A percentile compares a stretch with the other conserved stretches of the same genome.
Conservation (phyloP, 1,140 invertebrate species). For the Cotesia typhae region DNA sequence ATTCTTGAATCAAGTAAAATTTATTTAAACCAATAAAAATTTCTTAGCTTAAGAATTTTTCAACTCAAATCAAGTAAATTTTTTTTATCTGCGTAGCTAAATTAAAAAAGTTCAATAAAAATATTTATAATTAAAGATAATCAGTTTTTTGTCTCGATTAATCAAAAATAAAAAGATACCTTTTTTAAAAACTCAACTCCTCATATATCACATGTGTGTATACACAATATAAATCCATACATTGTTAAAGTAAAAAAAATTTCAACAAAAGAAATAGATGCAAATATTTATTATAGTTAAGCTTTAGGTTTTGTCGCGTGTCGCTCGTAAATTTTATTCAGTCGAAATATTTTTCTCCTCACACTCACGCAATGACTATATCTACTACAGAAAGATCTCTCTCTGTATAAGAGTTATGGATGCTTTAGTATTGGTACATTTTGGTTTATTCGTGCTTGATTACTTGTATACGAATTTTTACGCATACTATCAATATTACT, state of each 20-base stretch:
- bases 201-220: too few species aligned
- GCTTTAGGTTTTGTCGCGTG: constrained; percentile 34
- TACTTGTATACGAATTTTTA: constrained; percentile 16
- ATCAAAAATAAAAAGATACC: too few species aligned
- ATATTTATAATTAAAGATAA: too few species aligned
- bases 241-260: constrained; percentile 1
- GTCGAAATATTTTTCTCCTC: constrained; percentile 32
- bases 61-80: too few species aligned
- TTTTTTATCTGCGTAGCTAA: too few species aligned
- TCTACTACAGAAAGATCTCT: not conserved
- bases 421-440: constrained; percentile 24
- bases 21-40: too few species aligned
- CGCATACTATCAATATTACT: not conserved
- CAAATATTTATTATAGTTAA: constrained; percentile 34
- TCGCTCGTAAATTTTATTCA: constrained; percentile 35
- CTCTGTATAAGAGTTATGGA: constrained; percentile 5
- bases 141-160: too few species aligned
- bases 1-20: too few species aligned
- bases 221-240: not conserved
- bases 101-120: too few species aligned
- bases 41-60: too few species aligned
- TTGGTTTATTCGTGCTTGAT: not conserved
- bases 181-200: too few species aligned
- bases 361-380: constrained; percentile 1
- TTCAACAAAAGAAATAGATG: constrained; percentile 12